Evolutionary conservation across 2,888 invertebrate species (phyloP), one percentile per base, ranked within the genome.

Genomic region (Andrena fulva): DNA sequence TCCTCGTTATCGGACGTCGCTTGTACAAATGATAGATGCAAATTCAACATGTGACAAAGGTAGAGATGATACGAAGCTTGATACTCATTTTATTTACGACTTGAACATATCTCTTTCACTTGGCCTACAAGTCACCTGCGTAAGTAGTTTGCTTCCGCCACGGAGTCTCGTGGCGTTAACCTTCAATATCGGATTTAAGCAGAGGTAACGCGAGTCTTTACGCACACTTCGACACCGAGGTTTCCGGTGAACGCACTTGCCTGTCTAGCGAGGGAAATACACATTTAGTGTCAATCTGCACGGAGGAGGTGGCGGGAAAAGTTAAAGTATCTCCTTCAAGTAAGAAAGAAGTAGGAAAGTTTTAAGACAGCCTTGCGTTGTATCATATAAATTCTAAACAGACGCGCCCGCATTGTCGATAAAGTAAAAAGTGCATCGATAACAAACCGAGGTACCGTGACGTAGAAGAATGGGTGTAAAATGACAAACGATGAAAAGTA

Each of bases 171-270:
- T 64, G 64, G 5, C 76, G 68, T 76, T 76, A 81, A 76, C 76
- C 81, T 72, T 64, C 72, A 27, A 76, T 73, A 81, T 77, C 64
- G 72, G 63, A 72, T 76, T 76, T 76, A 68, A 52, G 20, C 31
- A 62, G 50, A 42, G 31, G 52, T 64, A 71, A 63, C 42, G 62
- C 54, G 42, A 56, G 82, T 64, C 71, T 75, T 71, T 70, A 29
- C 62, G 12, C 7, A 33, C 16, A 52, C 56, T 66, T 16, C 63
- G 60, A 29, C n/a, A 8, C 24, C 27, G 52, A 27, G 29, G 16
- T 31, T 67, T 48, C 29, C 10, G 24, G 10, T 20, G 56, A 73
- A 68, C 12, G 52, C 60, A 59, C 35, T 29, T 20, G 35, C 0
- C 31, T 50, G 72, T 52, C 77, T 73, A 10, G 8, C 54, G 54